These are phyloP conservation scores for Pangasius mekongensis DNA, from an alignment of 2,797 vertebrate genomes.

Conservation along the genomic window DNA sequence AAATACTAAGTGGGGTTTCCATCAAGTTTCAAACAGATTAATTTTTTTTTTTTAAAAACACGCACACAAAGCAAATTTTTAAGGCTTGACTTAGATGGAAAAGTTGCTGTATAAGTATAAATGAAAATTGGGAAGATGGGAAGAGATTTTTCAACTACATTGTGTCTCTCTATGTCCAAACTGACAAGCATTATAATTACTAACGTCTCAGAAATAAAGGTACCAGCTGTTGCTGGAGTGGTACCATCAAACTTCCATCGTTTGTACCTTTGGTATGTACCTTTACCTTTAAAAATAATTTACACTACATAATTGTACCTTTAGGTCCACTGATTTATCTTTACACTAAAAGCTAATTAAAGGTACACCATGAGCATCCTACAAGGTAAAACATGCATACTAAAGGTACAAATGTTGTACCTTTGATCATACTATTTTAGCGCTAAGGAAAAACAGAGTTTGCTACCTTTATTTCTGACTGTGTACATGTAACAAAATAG, in stretches of 20 bases:
- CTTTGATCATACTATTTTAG: neutral
- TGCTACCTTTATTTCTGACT: neutral
- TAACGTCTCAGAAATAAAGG: too few relatives aligned
- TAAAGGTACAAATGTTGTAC: neutral
- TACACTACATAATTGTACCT: neutral
- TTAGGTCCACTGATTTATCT: neutral
- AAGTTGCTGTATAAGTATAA: neutral
- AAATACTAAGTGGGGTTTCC: neutral
- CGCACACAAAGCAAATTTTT: neutral
- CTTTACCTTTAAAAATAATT: neutral
- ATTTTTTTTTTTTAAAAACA: neutral
- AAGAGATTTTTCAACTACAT: neutral
- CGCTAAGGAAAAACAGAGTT: neutral
- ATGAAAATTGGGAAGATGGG: neutral
- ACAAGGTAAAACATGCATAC: neutral
- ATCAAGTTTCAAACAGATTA: neutral
- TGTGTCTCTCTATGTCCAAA: neutral
- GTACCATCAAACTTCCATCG: neutral
- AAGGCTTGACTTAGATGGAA: neutral
- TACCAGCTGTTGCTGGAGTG: neutral
- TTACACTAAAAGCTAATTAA: neutral
- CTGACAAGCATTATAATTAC: neutral
- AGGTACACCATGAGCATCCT: too few relatives aligned
- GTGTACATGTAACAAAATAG: neutral
- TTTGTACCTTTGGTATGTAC: neutral